phyloP scores from a whole-genome alignment of 1,140 invertebrate species.

The Drosophila neocordata region DNA sequence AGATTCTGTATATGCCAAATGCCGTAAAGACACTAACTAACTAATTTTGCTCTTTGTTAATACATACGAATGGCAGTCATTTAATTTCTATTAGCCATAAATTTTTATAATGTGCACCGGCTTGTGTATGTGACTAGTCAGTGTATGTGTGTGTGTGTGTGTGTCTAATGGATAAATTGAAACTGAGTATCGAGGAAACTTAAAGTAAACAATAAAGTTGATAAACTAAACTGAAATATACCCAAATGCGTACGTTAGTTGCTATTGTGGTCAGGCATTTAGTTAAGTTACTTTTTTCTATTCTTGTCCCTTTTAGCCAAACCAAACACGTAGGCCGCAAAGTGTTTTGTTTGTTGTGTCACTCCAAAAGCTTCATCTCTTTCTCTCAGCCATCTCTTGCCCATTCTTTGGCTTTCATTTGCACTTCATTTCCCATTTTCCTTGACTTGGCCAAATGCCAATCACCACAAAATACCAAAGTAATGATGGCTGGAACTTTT shows the following conservation, averaged over 20 bases:
- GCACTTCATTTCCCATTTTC: slow-evolving; percentile 16
- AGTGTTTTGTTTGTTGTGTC: slow-evolving; percentile 50
- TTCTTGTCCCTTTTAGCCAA: slow-evolving; percentile 22
- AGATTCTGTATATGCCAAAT: neutral
- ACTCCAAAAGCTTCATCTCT: slow-evolving; percentile 34
- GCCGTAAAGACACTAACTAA: slow-evolving; percentile 8
- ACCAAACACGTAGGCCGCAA: slow-evolving; percentile 34
- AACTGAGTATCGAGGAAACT: slow-evolving; percentile 7
- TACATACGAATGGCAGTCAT: slow-evolving; percentile 71
- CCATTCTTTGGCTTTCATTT: neutral
- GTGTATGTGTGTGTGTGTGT: neutral
- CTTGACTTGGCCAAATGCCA: slow-evolving; percentile 44
- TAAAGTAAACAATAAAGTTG: slow-evolving; percentile 5
- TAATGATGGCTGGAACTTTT: slow-evolving; percentile 69
- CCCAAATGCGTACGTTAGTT: neutral
- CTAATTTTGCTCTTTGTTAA: slow-evolving; percentile 64
- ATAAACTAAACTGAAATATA: slow-evolving; percentile 4
- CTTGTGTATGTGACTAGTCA: slow-evolving; percentile 9
- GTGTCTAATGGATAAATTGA: slow-evolving; percentile 4
- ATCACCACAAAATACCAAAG: slow-evolving; percentile 74
- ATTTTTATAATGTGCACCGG: slow-evolving; percentile 69
- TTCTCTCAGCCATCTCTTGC: neutral
- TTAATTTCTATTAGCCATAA: slow-evolving; percentile 75
- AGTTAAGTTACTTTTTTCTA: neutral
- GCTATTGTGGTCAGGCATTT: neutral